phyloP scores from a whole-genome alignment of 2,888 invertebrate species.

The Oscheius sp. region DNA sequence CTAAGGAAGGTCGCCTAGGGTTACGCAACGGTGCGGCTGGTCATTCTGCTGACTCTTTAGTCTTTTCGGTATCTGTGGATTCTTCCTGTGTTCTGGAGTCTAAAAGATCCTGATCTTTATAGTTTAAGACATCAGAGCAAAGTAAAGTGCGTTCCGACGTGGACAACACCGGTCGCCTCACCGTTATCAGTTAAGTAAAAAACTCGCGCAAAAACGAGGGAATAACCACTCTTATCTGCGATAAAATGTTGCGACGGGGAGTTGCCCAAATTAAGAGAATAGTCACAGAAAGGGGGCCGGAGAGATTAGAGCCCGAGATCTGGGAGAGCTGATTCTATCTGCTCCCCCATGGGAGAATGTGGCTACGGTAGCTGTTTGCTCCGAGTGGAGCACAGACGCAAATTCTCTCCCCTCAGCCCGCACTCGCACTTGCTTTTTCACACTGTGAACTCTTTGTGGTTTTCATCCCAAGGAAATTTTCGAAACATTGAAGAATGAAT shows the following conservation, averaged over 20 bases:
- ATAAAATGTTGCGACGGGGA: constrained; percentile 30
- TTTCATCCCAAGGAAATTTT: not conserved
- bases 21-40: constrained; percentile 24
- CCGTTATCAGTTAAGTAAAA: constrained; percentile 26
- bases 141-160: constrained; percentile 12
- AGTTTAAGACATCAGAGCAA: not conserved
- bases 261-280: constrained; percentile 14
- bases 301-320: constrained; percentile 32
- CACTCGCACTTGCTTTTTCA: constrained; percentile 9
- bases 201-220: constrained; percentile 36
- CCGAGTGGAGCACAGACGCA: constrained; percentile 23
- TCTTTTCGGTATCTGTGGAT: not conserved
- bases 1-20: constrained; percentile 3
- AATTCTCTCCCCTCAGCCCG: not conserved
- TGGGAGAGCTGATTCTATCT: constrained; percentile 37
- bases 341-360: constrained; percentile 19
- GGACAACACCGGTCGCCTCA: constrained; percentile 18
- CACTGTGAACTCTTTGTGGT: constrained; percentile 1
- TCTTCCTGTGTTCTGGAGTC: not conserved
- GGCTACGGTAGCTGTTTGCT: constrained; percentile 35
- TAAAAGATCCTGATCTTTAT: not conserved
- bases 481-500: constrained; percentile 6
- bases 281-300: constrained; percentile 11
- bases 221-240: constrained; percentile 32
- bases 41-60: not conserved